These are phyloP conservation scores for Lasioglossum marginatum DNA, from an alignment of 2,888 invertebrate genomes.

Conservation along the genomic window DNA sequence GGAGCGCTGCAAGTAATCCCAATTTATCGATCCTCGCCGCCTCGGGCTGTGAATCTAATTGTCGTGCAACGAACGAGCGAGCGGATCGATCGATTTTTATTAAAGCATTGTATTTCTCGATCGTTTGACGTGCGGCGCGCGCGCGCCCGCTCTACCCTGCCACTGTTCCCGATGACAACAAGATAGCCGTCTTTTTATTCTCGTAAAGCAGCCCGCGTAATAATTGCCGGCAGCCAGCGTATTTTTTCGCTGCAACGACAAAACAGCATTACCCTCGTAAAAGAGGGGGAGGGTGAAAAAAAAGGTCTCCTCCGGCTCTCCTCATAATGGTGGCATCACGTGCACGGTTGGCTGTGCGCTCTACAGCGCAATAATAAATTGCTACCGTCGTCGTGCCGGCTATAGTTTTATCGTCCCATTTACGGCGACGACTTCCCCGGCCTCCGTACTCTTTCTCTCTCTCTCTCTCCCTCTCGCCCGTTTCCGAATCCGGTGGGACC, in stretches of 20 bases:
- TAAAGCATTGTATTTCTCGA: conserved; percentile 51
- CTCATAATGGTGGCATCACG: conserved; percentile 63
- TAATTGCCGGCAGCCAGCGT: conserved; percentile 54
- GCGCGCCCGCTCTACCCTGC: background rate
- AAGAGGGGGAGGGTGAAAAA: conserved; percentile 6
- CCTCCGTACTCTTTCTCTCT: conserved; percentile 33
- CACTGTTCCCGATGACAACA: background rate
- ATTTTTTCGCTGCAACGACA: conserved; percentile 54
- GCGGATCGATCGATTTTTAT: conserved; percentile 30
- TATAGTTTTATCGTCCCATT: conserved; percentile 73
- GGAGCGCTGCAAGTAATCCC: background rate
- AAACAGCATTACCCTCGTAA: conserved; percentile 63
- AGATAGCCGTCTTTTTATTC: conserved; percentile 34
- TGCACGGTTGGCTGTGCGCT: conserved; percentile 48
- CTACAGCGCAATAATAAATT: conserved; percentile 69
- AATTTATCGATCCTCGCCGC: conserved; percentile 28
- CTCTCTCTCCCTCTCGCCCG: conserved; percentile 6
- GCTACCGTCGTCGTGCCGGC: conserved; percentile 53
- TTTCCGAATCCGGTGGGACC: conserved; percentile 70
- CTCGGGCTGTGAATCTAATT: conserved; percentile 31
- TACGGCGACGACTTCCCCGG: conserved; percentile 53
- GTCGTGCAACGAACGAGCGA: conserved; percentile 14
- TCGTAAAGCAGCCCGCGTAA: conserved; percentile 54
- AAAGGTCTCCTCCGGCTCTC: background rate
- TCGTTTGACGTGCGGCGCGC: conserved; percentile 36